Evolutionary conservation across 2,888 invertebrate genomes (phyloP).

Genomic region (Parelbella ahira): DNA sequence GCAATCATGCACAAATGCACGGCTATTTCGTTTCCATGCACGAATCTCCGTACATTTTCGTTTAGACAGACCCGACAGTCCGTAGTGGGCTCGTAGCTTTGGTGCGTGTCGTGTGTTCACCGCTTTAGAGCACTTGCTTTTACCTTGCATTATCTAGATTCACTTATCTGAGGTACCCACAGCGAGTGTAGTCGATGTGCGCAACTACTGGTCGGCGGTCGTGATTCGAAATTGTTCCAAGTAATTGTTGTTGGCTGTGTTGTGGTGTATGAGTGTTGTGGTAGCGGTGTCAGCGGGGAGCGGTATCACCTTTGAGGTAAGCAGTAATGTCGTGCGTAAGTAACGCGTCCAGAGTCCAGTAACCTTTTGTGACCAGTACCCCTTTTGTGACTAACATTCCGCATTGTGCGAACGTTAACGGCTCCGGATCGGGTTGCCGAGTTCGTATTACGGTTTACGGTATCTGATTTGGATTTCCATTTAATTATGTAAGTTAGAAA

Average conservation of each 20-base stretch:
- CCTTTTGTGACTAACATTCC: conserved; percentile 1
- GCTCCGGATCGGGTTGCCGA: conserved; percentile 5
- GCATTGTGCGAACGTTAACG: conserved; percentile 1
- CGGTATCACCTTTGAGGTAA: conserved; percentile 24
- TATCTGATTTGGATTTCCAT: conserved; percentile 19
- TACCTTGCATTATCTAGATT: conserved; percentile 71
- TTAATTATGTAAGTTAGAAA: conserved; percentile 16
- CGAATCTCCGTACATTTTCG: too few relatives aligned
- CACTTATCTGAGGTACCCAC: conserved; percentile 60
- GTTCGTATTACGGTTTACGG: conserved; percentile 17
- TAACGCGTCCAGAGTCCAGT: too few relatives aligned
- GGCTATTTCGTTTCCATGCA: too few relatives aligned
- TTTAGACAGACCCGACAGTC: too few relatives aligned
- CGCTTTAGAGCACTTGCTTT: conserved; percentile 42
- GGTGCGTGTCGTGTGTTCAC: conserved; percentile 38
- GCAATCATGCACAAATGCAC: too few relatives aligned
- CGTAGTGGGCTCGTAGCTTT: too few relatives aligned
- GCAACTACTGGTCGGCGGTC: conserved; percentile 54
- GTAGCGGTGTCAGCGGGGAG: conserved; percentile 27
- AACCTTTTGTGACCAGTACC: conserved; percentile 5
- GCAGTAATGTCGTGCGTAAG: conserved; percentile 2
- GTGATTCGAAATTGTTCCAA: conserved; percentile 32
- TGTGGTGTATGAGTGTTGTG: conserved; percentile 36
- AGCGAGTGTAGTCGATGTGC: conserved; percentile 48
- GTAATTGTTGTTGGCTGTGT: conserved; percentile 31